A percentile compares a stretch with the other conserved stretches of the same genome.
Evolutionary conservation across 2,797 vertebrate genomes (phyloP).

Genomic region (Siniperca undulata): DNA sequence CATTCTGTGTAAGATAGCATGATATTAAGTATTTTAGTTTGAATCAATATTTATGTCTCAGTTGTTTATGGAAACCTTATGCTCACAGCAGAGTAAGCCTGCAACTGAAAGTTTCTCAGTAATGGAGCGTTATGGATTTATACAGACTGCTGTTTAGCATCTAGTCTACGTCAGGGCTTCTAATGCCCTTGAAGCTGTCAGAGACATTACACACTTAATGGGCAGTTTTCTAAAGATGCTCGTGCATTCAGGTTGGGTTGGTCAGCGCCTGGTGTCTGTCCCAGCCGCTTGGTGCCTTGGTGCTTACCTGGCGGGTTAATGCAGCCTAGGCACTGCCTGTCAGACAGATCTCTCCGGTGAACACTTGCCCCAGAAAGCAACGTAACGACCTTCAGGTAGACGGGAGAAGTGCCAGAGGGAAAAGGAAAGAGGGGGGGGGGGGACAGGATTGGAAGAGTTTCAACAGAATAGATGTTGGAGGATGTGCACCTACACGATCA

Average conservation of each 20-base stretch:
- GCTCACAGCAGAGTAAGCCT: slow-evolving; percentile 25
- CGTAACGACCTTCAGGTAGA: slow-evolving; percentile 58
- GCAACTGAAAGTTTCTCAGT: slow-evolving; percentile 47
- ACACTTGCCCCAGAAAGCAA: slow-evolving; percentile 35
- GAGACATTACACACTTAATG: slow-evolving; percentile 74
- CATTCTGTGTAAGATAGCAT: neutral
- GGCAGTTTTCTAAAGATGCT: slow-evolving; percentile 71
- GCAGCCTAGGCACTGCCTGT: slow-evolving; percentile 40
- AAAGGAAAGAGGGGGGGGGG: slow-evolving; percentile 6
- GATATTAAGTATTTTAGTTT: slow-evolving; percentile 22
- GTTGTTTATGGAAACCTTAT: slow-evolving; percentile 47
- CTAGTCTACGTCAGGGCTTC: slow-evolving; percentile 59
- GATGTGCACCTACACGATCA: slow-evolving; percentile 13
- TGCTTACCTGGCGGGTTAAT: slow-evolving; percentile 60
- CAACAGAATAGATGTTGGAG: slow-evolving; percentile 17
- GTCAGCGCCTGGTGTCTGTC: slow-evolving; percentile 21
- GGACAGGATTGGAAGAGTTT: slow-evolving; percentile 19
- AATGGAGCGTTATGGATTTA: slow-evolving; percentile 70
- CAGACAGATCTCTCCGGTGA: slow-evolving; percentile 28
- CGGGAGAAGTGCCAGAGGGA: slow-evolving; percentile 26
- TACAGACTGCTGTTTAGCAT: slow-evolving; percentile 49
- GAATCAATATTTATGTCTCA: slow-evolving; percentile 57
- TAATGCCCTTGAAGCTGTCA: slow-evolving; percentile 71
- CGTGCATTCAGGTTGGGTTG: slow-evolving; percentile 40
- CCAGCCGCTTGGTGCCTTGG: too few relatives aligned